Evolutionary conservation across 2,113 vertebrate genomes (phyloP), one percentile per base, ranked within the genome.

Genomic region (Antechinus flavipes): DNA sequence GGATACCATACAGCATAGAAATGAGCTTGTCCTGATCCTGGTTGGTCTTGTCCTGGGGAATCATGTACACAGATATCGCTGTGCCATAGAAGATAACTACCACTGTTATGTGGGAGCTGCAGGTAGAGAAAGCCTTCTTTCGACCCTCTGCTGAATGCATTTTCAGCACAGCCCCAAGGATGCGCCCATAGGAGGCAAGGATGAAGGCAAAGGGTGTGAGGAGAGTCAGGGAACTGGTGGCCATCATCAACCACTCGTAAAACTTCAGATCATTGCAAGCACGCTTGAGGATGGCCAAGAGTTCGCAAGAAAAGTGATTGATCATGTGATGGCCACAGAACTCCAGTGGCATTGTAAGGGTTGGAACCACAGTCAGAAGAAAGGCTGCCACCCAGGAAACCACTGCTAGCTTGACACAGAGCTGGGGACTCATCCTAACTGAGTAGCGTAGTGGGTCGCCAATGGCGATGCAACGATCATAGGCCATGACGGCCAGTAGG

Each of bases 311-410:
- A 30, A 93, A 91, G 58, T 93, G 94, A 2, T 89, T 93, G 89
- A 95, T 96, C 76, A 91, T 89, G 14, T 95, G 93, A 3, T 1
- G 35, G 19, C 55, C 91, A 49, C 96, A 97, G 94, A 92, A 95
- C 24, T 89, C 93, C 84, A 95, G 89, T 0, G 68, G 93, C 49
- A 89, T 46, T 19, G 91, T 68, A 92, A 54, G 91, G 26, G 95
- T 0, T 0, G 55, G 95, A 3, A 90, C 93, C 56, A 91, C 1
- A 0, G 93, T 91, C 19, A 94, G 27, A 10, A 91, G n/a, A 91
- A 92, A 93, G 3, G 91, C 92, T 27, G 47, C 1, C 3, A 91
- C n/a, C 92, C 89, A 91, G 0, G n/a, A 49, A 0, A 26, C 35
- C 6, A 35, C 4, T 0, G 96, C n/a, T 90, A 95, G 4, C 23